phyloP scores from a whole-genome alignment of 2,888 invertebrate genomes.

The Amiota minor region DNA sequence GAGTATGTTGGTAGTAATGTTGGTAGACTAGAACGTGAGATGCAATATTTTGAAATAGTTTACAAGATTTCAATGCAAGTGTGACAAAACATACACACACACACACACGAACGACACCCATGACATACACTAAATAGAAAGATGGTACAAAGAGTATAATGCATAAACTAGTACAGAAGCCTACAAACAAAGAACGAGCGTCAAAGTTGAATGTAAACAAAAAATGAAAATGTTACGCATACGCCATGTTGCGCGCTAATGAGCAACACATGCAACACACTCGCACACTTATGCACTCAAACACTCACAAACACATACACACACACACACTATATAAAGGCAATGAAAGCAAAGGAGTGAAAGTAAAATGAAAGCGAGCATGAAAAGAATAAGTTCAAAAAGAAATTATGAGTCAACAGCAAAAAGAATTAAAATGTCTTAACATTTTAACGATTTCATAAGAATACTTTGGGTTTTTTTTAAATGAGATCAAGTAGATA shows the following conservation, averaged over 20 bases:
- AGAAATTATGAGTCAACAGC: not conserved
- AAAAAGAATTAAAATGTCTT: too few species aligned
- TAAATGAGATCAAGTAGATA: too few species aligned
- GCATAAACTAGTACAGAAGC: too few species aligned
- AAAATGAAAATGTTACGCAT: constrained; percentile 25
- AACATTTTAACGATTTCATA: too few species aligned
- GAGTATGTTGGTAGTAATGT: not conserved
- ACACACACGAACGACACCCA: not conserved
- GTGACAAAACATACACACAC: not conserved
- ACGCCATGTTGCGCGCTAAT: constrained; percentile 25
- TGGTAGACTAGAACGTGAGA: too few species aligned
- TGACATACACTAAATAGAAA: not conserved
- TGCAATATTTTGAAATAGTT: not conserved
- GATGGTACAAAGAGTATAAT: too few species aligned
- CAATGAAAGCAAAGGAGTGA: not conserved
- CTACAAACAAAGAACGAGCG: too few species aligned
- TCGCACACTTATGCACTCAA: not conserved
- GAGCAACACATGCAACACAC: constrained; percentile 9
- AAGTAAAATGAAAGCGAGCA: not conserved
- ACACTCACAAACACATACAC: constrained; percentile 1
- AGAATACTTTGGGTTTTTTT: too few species aligned
- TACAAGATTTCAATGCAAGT: constrained; percentile 24
- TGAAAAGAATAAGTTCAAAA: not conserved
- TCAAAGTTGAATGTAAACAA: not conserved
- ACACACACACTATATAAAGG: not conserved